Percentiles rank a stretch among this genome's conserved stretches.
phyloP scores from a whole-genome alignment of 1,140 invertebrate genomes.

The Drosophila jambulina region DNA sequence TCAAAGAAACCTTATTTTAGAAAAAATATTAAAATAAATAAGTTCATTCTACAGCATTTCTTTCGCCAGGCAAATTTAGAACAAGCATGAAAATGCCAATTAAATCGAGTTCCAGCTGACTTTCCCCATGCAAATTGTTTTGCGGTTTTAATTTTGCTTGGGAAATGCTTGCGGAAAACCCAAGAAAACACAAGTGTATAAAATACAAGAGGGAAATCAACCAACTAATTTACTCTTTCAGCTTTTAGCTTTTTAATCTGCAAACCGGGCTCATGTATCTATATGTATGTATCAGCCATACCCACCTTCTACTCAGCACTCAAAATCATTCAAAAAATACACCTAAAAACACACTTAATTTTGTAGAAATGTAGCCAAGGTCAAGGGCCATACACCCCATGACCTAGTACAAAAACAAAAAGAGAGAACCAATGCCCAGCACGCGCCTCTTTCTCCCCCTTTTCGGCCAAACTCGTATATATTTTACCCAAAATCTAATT shows the following conservation, averaged over 20 bases:
- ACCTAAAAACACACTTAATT: slow-evolving; percentile 12
- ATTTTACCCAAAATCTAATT: slow-evolving; percentile 48
- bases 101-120: slow-evolving; percentile 4
- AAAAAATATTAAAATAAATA: not conserved
- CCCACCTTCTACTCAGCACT: slow-evolving; percentile 14
- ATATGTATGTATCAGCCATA: slow-evolving; percentile 67
- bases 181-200: slow-evolving; percentile 7
- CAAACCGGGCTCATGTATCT: slow-evolving; percentile 67
- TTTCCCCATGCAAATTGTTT: not conserved
- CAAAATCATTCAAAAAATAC: slow-evolving; percentile 34
- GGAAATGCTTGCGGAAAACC: not conserved
- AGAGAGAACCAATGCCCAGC: slow-evolving; percentile 22
- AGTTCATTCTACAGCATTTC: not conserved
- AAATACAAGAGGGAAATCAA: not conserved
- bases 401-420: slow-evolving; percentile 59
- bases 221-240: slow-evolving; percentile 37
- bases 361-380: slow-evolving; percentile 47
- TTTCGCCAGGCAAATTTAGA: not conserved
- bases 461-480: not conserved
- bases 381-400: slow-evolving; percentile 67
- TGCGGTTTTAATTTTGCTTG: slow-evolving; percentile 5
- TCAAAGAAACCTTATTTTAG: not conserved
- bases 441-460: slow-evolving; percentile 30
- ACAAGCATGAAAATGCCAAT: not conserved
- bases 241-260: slow-evolving; percentile 54